phyloP scores from a whole-genome alignment of 2,888 invertebrate species.

The Napeogenes sylphis region DNA sequence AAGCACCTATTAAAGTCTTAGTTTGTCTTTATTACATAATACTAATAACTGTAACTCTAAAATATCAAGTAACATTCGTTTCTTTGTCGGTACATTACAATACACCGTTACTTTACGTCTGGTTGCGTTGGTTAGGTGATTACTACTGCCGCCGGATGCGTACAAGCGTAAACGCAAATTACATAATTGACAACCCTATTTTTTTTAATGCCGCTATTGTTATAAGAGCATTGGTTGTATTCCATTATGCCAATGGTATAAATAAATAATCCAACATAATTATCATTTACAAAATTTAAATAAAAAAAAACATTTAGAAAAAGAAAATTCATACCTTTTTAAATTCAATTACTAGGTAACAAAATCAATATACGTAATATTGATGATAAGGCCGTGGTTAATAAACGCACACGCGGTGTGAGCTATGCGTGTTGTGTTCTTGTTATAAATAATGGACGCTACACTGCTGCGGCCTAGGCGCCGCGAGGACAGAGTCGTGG shows the following conservation, averaged over 20 bases:
- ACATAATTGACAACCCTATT: slow-evolving; percentile 14
- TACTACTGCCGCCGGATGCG: slow-evolving; percentile 18
- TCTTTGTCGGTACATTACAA: slow-evolving; percentile 19
- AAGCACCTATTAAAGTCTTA: neutral
- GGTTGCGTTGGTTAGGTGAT: slow-evolving; percentile 21
- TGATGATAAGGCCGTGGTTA: slow-evolving; percentile 1
- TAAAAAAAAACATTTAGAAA: neutral
- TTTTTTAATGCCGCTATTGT: neutral
- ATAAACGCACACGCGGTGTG: slow-evolving; percentile 27
- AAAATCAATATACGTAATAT: neutral
- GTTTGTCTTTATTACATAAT: neutral
- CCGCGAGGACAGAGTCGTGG: slow-evolving; percentile 43
- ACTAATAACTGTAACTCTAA: too few species aligned
- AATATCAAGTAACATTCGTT: neutral
- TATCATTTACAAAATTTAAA: too few species aligned
- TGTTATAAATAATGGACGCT: slow-evolving; percentile 71
- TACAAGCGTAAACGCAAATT: slow-evolving; percentile 28
- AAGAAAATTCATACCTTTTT: too few species aligned
- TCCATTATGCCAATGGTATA: neutral
- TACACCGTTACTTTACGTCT: slow-evolving; percentile 21
- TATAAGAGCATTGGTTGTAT: neutral
- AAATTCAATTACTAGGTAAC: too few species aligned
- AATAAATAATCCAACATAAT: too few species aligned
- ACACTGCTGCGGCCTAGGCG: slow-evolving; percentile 74
- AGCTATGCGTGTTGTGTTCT: slow-evolving; percentile 38